Base-by-base conservation (phyloP, 2,888 invertebrate genomes). In the Noctua fimbriata region DNA sequence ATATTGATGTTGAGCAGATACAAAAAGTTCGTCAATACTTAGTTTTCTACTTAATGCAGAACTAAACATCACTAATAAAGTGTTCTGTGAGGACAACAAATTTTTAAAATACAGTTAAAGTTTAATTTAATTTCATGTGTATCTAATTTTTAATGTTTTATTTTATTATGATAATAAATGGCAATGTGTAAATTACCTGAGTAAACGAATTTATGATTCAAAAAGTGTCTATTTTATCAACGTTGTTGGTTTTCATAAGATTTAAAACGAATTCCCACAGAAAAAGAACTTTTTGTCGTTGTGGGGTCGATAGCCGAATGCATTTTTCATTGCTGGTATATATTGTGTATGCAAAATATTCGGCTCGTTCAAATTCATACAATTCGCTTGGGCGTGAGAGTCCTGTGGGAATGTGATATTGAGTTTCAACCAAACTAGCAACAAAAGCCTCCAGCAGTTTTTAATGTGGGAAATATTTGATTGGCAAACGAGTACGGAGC, bases 1-100 rank as follows among this genome's bases (percentile, higher is more conserved):
- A 36, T 73, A 21, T 24, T 74, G 14, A 28, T 74, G 49, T 41
- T 49, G 41, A 41, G 36, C 49, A 74, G 28, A 73, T 49, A 32
- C 32, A 41, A 21, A 41, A 49, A 73, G 0, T 49, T 10, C 10
- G 18, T 41, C 36, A 28, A 74, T 73, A 73, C 73, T 74, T 52
- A 74, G 28, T 73, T 73, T 73, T 73, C 36, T 49, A 49, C 10
- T 16, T 49, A 41, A 32, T 36, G 16, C 6, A 16, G 18, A 71
- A 21, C 12, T 47, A 70, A 73, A 70, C 18, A 4, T 18, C 47
- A 70, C 24, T 32, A 47, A 47, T 18, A 47, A 47, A 12, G 70
- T 69, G 1, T 70, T 47, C 12, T 73, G 49, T 49, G 21, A 41
- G 9, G 16, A 73, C 16, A 73, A 24, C 12, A 47, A 70, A 73